Evolutionary conservation across 2,888 invertebrate genomes (phyloP).

Genomic region (Cinara cedri): DNA sequence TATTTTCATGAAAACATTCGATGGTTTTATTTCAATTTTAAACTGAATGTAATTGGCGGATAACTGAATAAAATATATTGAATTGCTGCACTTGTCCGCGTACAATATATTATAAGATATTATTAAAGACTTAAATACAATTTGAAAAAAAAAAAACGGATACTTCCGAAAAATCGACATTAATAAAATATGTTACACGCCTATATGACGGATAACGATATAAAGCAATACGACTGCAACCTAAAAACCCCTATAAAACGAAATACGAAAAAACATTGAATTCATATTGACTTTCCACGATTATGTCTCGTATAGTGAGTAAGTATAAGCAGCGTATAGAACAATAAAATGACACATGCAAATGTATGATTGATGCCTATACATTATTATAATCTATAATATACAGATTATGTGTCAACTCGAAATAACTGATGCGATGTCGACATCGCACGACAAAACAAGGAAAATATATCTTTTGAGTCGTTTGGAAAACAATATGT

Average conservation of each 20-base stretch:
- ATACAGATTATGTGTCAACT: background rate
- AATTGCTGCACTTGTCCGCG: no score
- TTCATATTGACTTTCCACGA: background rate
- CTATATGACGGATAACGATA: no score
- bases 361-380: background rate
- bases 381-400: background rate
- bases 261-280: background rate
- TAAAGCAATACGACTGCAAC: no score
- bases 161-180: background rate
- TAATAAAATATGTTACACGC: background rate
- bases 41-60: no score
- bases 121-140: background rate
- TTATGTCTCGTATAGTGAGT: no score
- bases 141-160: background rate
- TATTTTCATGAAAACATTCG: no score
- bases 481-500: background rate
- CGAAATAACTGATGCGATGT: background rate
- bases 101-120: no score
- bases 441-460: background rate
- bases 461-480: background rate
- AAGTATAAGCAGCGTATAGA: no score
- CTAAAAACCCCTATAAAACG: background rate
- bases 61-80: no score
- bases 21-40: no score
- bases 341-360: conserved; percentile 14